phyloP scores from a whole-genome alignment of 2,113 vertebrate species.

The Prunella himalayana region DNA sequence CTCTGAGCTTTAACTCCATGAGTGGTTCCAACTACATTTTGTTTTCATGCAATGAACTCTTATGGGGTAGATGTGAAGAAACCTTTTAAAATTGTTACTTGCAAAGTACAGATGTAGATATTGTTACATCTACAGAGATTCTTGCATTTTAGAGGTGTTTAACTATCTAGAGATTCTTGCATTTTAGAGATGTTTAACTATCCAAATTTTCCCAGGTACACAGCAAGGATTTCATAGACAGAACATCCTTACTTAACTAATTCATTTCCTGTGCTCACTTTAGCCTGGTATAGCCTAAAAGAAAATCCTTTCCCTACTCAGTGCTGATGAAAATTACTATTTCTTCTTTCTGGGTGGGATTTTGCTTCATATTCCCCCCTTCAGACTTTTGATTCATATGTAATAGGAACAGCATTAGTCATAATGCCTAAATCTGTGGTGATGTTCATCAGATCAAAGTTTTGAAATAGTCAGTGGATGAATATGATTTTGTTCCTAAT shows the following conservation, averaged over 20 bases:
- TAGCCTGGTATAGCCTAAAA: neutral
- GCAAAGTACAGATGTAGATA: neutral
- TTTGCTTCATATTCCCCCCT: neutral
- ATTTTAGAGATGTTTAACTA: neutral
- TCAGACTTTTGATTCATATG: neutral
- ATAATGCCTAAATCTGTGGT: neutral
- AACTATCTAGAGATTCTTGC: neutral
- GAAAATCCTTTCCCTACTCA: neutral
- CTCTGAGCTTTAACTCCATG: neutral
- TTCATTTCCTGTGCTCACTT: neutral
- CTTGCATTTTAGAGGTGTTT: neutral
- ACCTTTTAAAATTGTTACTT: neutral
- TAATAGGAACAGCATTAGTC: neutral
- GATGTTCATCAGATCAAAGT: constrained; percentile 14
- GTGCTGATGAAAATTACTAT: neutral
- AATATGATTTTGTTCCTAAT: constrained; percentile 27
- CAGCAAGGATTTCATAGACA: neutral
- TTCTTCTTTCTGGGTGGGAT: neutral
- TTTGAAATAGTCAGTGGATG: neutral
- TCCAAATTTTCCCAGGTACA: neutral
- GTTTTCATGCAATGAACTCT: neutral
- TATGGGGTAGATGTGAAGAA: neutral
- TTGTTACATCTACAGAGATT: neutral
- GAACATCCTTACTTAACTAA: neutral
- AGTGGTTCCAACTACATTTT: neutral